Percentiles rank a stretch among this genome's conserved stretches.
phyloP scores from a whole-genome alignment of 1,140 invertebrate genomes.

The Cylas formicarius region DNA sequence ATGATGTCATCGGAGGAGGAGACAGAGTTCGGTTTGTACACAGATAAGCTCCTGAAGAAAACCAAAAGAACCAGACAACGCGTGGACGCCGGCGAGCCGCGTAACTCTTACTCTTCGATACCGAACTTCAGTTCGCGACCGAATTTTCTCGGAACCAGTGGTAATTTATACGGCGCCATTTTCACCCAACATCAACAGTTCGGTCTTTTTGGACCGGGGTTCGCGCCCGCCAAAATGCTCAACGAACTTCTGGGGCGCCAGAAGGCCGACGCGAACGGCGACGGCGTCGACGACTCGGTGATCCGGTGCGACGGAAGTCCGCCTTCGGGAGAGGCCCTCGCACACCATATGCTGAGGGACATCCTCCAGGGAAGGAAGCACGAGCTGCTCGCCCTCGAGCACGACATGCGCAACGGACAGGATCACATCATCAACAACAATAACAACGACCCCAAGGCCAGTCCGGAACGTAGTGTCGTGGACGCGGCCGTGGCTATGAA shows the following conservation, averaged over 20 bases:
- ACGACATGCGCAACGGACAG: constrained; percentile 48
- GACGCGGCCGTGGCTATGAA: constrained; percentile 57
- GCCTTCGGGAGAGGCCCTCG: constrained; percentile 57
- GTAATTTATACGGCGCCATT: constrained; percentile 67
- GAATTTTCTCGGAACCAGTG: constrained; percentile 70
- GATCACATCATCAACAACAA: constrained; percentile 46
- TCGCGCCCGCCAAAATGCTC: constrained; percentile 76
- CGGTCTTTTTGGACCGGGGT: constrained; percentile 69
- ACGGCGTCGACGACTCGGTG: constrained; percentile 37
- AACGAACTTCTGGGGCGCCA: constrained; percentile 73
- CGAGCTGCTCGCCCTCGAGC: constrained; percentile 58
- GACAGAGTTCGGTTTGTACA: constrained; percentile 78
- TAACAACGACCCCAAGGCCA: constrained; percentile 43
- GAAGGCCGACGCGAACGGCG: constrained; percentile 42
- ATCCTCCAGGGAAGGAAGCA: constrained; percentile 76
- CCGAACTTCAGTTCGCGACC: constrained; percentile 78
- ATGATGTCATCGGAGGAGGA: constrained; percentile 95
- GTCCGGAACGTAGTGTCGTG: constrained; percentile 53
- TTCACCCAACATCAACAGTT: constrained; percentile 68
- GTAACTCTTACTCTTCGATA: constrained; percentile 85
- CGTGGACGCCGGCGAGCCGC: constrained; percentile 88
- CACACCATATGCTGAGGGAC: constrained; percentile 74
- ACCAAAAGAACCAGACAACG: constrained; percentile 84
- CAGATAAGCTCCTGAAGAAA: constrained; percentile 84
- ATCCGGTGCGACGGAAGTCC: constrained; percentile 42